Conservation (phyloP, 1,140 invertebrate species). For the Trachelipus rathkii region DNA sequence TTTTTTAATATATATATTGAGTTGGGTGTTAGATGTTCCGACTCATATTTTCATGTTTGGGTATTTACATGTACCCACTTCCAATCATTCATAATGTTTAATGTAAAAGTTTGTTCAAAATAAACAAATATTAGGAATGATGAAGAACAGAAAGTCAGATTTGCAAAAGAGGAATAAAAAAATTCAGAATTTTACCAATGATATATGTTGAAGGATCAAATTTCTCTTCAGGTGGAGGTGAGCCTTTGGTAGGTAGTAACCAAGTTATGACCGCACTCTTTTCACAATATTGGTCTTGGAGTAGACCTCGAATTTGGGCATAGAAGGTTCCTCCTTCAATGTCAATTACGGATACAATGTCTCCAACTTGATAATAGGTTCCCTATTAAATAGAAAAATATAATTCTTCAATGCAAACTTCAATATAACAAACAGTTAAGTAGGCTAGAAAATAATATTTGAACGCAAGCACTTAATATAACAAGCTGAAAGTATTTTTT, state of each 20-base stretch:
- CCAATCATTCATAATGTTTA: no score
- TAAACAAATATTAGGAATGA: no score
- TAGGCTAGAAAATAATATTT: conserved; percentile 22
- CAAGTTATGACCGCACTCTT: conserved; percentile 91
- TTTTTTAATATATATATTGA: no score
- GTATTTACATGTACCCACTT: no score
- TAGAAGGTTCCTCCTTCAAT: conserved; percentile 73
- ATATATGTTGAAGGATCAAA: conserved; percentile 90
- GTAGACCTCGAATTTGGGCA: conserved; percentile 80
- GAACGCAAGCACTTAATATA: conserved; percentile 12
- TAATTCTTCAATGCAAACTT: conserved; percentile 10
- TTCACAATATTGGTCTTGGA: conserved; percentile 88
- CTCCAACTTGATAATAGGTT: conserved; percentile 80
- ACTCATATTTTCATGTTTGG: no score
- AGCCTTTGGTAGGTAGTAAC: conserved; percentile 77
- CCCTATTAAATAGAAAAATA: conserved; percentile 56
- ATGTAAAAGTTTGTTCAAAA: no score
- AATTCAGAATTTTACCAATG: conserved; percentile 65
- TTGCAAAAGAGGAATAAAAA: not conserved
- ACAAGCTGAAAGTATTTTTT: not conserved
- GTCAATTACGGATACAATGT: conserved; percentile 82
- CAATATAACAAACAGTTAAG: not conserved
- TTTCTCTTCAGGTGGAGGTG: conserved; percentile 66
- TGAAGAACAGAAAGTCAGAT: no score
- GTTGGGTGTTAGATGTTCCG: no score